A percentile compares a stretch with the other conserved stretches of the same genome.
These are phyloP conservation scores for Chiloscyllium punctatum DNA, from an alignment of 2,797 vertebrate species.

Conservation along the genomic window DNA sequence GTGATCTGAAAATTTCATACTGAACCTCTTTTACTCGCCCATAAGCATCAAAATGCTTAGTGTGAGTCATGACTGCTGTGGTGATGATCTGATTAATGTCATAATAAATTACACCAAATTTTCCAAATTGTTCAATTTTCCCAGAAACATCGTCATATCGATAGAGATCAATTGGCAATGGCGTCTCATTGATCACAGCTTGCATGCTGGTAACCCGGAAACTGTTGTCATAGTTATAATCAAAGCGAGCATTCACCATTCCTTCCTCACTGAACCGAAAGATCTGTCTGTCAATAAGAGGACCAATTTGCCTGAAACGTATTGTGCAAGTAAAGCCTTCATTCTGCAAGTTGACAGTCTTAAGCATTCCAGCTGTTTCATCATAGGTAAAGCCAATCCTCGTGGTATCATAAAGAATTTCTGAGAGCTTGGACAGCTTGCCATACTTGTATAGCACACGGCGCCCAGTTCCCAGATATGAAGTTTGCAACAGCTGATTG, in stretches of 20 bases:
- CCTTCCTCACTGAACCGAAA: conserved; percentile 96
- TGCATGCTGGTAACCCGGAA: conserved; percentile 99
- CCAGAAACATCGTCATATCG: conserved; percentile 94
- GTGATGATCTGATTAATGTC: conserved; percentile 99
- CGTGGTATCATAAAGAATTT: conserved; percentile 90
- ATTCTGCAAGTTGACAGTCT: conserved; percentile 88
- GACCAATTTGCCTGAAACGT: conserved; percentile 92
- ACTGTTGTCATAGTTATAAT: conserved; percentile 99
- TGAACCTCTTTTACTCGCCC: conserved; percentile 96
- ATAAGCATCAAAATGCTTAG: conserved; percentile 95
- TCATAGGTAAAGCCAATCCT: conserved; percentile 89
- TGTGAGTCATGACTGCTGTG: conserved; percentile 97
- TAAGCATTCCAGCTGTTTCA: conserved; percentile 87
- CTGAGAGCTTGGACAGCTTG: conserved; percentile 82
- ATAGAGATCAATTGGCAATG: conserved; percentile 91
- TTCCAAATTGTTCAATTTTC: conserved; percentile 95
- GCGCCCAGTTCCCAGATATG: conserved; percentile 85
- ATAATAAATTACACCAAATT: conserved; percentile 97
- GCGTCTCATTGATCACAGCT: conserved; percentile 93
- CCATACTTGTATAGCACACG: conserved; percentile 90
- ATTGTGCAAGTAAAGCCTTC: conserved; percentile 96
- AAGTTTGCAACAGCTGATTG: conserved; percentile 81
- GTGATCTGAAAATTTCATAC: conserved; percentile 94
- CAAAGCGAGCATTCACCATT: conserved; percentile 95
- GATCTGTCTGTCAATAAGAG: conserved; percentile 92